Evolutionary conservation across 2,113 vertebrate species (phyloP).

Genomic region (Eurypyga helias): DNA sequence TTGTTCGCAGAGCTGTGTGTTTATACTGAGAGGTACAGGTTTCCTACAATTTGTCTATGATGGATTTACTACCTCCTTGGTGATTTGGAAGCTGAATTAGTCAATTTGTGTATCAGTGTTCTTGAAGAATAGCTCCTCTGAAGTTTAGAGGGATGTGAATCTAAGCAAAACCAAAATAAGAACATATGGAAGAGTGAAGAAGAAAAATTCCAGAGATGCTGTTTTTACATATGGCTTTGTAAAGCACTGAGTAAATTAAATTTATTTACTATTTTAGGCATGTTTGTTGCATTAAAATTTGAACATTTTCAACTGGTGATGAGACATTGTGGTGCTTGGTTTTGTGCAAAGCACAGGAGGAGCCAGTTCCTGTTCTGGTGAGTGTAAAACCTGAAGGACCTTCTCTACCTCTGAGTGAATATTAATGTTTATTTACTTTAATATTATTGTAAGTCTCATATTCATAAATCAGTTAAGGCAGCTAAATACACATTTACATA

Average conservation of each 20-base stretch:
- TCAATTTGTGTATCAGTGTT: not conserved
- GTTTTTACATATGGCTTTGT: not conserved
- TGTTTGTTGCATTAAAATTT: not conserved
- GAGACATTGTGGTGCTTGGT: fast-evolving
- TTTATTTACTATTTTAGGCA: not conserved
- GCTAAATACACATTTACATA: not conserved
- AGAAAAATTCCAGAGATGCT: not conserved
- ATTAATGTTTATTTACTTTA: not conserved
- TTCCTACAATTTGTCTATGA: not conserved
- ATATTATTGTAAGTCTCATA: not conserved
- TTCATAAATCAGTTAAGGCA: not conserved
- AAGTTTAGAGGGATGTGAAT: not conserved
- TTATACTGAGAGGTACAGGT: not conserved
- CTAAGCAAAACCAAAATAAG: not conserved
- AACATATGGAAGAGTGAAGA: not conserved
- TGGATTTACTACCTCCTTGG: not conserved
- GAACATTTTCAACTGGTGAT: not conserved
- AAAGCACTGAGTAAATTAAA: not conserved
- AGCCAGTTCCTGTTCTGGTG: not conserved
- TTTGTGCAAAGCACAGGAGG: not conserved
- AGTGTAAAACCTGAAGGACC: not conserved
- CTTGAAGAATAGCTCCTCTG: not conserved
- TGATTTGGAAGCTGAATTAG: not conserved
- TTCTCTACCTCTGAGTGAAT: not conserved
- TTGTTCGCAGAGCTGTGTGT: not conserved